Base-by-base conservation (phyloP, 2,113 vertebrate species). In the Calonectris borealis region DNA sequence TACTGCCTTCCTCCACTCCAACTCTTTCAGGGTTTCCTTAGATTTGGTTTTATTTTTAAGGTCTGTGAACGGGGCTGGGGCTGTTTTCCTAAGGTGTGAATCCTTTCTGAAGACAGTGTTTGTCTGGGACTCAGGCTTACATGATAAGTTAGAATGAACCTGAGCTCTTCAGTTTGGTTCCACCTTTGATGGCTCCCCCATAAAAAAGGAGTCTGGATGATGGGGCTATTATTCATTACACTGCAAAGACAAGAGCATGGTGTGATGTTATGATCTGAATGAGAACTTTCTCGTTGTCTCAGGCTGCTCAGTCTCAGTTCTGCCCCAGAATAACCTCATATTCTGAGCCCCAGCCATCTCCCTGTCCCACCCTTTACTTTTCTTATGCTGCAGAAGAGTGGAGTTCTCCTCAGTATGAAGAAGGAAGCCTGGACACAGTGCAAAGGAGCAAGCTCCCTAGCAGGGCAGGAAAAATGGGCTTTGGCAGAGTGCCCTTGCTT, bases 401-500 rank as follows among this genome's bases (percentile, higher is more conserved):
- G 36, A 82, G 26, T 79, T 94, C 58, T 34, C 12, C 20, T 75
- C 8, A 0, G 11, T 34, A 27, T 26, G 49, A 42, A 62, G 32
- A 75, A 82, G 51, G 68, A 58, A 82, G 32, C 14, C 57, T 83
- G 21, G 57, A 85, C 36, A 52, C 19, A 64, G 52, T 57, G 24
- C 40, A 85, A 86, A 85, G 61, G 61, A 91, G 34, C 52, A 87
- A 91, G 44, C 31, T 94, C 69, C 40, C 24, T 85, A 36, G 36
- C 57, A 95, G 36, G 81, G 61, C 36, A 83, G 73, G 73, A 95
- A 65, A 97, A 83, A 78, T 14, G 44, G 61, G 25, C 40, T 91
- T 95, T 96, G 90, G 90, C 90, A 80, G 58, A 52, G 44, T 51
- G 82, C 82, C 78, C 25, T 83, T 73, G 27, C 84, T 82, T 90